A percentile compares a stretch with the other conserved stretches of the same genome.
phyloP scores from a whole-genome alignment of 2,113 vertebrate species.

The Tychaedon coryphoeus region DNA sequence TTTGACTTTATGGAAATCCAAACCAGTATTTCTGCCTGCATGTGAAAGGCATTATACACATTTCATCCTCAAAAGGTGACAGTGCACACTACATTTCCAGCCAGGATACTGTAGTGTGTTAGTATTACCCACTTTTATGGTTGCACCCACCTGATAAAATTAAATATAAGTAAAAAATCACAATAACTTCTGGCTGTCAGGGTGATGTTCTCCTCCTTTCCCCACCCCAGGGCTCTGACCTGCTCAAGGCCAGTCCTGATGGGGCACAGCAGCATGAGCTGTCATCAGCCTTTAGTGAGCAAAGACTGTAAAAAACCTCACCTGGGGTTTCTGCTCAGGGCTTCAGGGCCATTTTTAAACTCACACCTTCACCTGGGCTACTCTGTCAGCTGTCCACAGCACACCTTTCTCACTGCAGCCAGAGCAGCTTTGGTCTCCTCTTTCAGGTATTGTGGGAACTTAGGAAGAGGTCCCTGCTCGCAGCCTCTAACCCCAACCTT shows the following conservation, averaged over 20 bases:
- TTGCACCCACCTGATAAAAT: neutral
- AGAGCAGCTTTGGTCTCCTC: neutral
- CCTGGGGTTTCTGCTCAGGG: neutral
- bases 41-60: neutral
- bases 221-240: neutral
- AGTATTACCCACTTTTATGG: neutral
- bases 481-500: neutral
- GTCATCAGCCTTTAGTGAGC: accelerated
- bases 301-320: neutral
- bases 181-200: neutral
- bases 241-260: neutral
- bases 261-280: neutral
- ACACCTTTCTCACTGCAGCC: neutral
- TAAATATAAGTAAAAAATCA: neutral
- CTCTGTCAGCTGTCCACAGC: no score
- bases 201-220: neutral
- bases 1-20: neutral
- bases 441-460: accelerated
- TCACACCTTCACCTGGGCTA: neutral
- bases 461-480: neutral
- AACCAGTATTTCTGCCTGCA: neutral
- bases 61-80: neutral
- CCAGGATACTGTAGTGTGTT: neutral
- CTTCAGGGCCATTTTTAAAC: neutral
- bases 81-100: neutral